These are phyloP conservation scores for Psittacara wagleri DNA, from an alignment of 2,113 vertebrate species.

Conservation along the genomic window DNA sequence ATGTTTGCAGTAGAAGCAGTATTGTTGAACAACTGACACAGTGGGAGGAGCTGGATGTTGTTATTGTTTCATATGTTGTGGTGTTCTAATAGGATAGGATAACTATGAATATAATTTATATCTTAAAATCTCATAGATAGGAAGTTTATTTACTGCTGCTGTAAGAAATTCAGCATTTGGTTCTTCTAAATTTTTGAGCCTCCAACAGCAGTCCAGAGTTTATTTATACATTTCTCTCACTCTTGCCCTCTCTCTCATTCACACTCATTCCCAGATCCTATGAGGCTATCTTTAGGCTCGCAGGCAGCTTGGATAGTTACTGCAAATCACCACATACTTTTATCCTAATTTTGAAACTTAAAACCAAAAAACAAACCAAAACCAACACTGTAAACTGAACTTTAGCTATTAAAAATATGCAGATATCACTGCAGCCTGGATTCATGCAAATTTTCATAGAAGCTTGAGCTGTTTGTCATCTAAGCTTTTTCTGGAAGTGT, in stretches of 20 bases:
- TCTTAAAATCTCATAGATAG: background rate
- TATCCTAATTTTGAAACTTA: background rate
- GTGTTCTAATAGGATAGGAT: background rate
- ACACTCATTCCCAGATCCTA: background rate
- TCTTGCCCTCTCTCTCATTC: background rate
- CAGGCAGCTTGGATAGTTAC: background rate
- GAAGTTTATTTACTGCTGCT: background rate
- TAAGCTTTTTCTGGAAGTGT: background rate
- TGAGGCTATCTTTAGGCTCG: background rate
- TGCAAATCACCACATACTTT: background rate
- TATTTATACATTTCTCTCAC: constrained; percentile 11
- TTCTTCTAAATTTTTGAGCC: background rate
- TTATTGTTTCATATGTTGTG: background rate
- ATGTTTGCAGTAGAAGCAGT: background rate
- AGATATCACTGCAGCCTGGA: background rate
- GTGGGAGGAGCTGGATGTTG: background rate
- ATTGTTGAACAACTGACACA: background rate
- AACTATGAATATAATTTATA: background rate
- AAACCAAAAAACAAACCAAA: background rate
- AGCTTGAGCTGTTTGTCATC: background rate
- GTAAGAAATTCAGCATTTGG: background rate
- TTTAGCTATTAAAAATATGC: background rate
- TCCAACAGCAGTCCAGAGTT: background rate
- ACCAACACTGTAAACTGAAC: background rate
- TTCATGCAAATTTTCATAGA: background rate